Base-by-base conservation (phyloP, 2,113 vertebrate species). In the Percopsis transmontana region DNA sequence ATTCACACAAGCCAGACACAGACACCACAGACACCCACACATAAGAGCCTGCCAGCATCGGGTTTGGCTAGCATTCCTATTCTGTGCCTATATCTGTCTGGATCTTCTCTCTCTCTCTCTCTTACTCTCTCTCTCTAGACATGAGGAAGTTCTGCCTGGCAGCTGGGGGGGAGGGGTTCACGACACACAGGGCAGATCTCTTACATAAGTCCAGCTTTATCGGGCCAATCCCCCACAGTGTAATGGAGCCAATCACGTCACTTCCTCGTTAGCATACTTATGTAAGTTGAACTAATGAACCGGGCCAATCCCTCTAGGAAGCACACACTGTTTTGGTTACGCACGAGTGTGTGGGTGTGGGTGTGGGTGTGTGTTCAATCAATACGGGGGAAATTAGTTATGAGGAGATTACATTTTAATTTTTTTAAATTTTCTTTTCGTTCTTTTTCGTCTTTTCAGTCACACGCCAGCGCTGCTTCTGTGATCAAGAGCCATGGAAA, bases 201-300 rank as follows among this genome's bases (percentile, higher is more conserved):
- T 87, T 83, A 68, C 72, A 64, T 78, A 85, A 84, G 64, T 74
- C 55, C 51, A 39, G 41, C 57, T 74, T 76, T 66, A 84, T 75
- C 13, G 3, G 75, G 60, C 66, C 58, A 54, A 48, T 68, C 76
- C 85, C 72, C 76, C n/a, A 62, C 11, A 2, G 81, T 79, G 83
- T 85, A 85, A 85, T 67, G 70, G 82, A 72, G 76, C 76, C 78
- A 83, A 83, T 80, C 76, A 80, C 78, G 85, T 58, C 79, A 73
- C 57, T 53, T 60, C 59, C 78, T 86, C 42, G 19, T 87, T 84
- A 83, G 78, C 87, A 86, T 80, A 83, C 76, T 85, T 87, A 83
- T 66, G 74, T 84, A 87, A 87, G 62, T 58, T 82, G 80, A 87
- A 81, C 85, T 82, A 84, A 76, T 81, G 76, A 82, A 83, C 81